Evolutionary conservation across 2,113 vertebrate species (phyloP).

Genomic region (Salvelinus alpinus): DNA sequence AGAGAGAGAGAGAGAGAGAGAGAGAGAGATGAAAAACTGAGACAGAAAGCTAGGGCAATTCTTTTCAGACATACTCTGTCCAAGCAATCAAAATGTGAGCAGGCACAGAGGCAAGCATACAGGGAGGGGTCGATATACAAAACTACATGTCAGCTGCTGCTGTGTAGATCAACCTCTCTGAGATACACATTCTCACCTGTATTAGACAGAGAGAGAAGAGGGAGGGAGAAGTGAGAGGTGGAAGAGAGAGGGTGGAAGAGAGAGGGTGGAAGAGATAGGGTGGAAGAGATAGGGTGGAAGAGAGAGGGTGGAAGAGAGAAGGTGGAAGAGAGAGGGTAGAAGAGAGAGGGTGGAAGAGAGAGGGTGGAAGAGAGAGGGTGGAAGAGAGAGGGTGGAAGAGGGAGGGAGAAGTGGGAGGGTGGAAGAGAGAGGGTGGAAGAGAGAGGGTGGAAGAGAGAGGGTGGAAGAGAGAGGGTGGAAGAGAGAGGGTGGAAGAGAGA

Average conservation of each 20-base stretch:
- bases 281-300: slow-evolving; percentile 7
- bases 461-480: neutral
- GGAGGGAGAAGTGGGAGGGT: neutral
- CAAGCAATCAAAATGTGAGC: too few relatives aligned
- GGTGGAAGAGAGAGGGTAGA: neutral
- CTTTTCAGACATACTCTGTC: neutral
- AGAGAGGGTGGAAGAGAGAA: neutral
- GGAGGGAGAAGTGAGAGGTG: neutral
- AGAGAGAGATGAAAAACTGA: neutral
- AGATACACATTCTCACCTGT: slow-evolving; percentile 61
- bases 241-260: neutral
- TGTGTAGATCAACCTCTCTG: slow-evolving; percentile 46
- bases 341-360: too few relatives aligned
- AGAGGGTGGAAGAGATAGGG: neutral
- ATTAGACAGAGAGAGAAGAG: neutral
- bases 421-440: neutral
- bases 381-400: neutral
- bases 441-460: neutral
- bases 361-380: too few relatives aligned
- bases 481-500: neutral
- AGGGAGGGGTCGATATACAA: slow-evolving; percentile 43
- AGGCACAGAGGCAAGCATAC: neutral
- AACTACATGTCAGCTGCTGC: slow-evolving; percentile 35
- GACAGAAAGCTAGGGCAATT: neutral
- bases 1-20: slow-evolving; percentile 14